A percentile compares a stretch with the other conserved stretches of the same genome.
These are phyloP conservation scores for Magallana angulata DNA, from an alignment of 1,140 invertebrate species.

Conservation along the genomic window DNA sequence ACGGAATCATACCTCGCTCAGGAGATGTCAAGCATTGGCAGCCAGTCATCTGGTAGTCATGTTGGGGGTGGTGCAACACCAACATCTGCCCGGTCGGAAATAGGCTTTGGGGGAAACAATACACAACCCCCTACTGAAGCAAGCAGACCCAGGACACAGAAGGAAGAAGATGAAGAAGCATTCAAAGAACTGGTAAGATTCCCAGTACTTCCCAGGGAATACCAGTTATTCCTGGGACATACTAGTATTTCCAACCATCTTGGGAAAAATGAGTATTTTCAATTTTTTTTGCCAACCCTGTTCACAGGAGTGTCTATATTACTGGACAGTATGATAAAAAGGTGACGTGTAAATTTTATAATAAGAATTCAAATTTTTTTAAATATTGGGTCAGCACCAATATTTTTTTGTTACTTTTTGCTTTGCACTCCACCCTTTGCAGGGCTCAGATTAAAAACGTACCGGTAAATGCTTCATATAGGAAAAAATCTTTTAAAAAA, in stretches of 20 bases:
- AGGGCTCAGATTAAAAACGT: too few relatives aligned
- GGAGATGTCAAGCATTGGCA: not conserved
- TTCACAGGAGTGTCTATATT: too few relatives aligned
- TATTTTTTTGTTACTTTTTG: not conserved
- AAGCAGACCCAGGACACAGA: conserved; percentile 24
- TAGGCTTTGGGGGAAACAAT: not conserved
- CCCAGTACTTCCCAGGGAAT: too few relatives aligned
- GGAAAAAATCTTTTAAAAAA: not conserved
- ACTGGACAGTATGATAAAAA: not conserved
- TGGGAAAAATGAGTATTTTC: too few relatives aligned
- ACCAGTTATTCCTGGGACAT: too few relatives aligned
- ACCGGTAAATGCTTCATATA: too few relatives aligned
- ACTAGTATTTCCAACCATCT: too few relatives aligned
- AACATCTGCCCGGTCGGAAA: not conserved
- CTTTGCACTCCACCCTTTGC: too few relatives aligned
- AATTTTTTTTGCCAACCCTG: too few relatives aligned
- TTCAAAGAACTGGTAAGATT: conserved; percentile 47
- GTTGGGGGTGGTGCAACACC: not conserved
- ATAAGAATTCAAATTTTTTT: not conserved
- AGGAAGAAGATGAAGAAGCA: conserved; percentile 51
- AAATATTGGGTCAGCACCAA: not conserved
- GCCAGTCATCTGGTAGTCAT: not conserved
- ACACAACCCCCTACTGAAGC: not conserved
- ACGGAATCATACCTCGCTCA: not conserved
- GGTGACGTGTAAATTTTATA: not conserved